Evolutionary conservation across 2,888 invertebrate genomes (phyloP).

Genomic region (Folsomia candida): DNA sequence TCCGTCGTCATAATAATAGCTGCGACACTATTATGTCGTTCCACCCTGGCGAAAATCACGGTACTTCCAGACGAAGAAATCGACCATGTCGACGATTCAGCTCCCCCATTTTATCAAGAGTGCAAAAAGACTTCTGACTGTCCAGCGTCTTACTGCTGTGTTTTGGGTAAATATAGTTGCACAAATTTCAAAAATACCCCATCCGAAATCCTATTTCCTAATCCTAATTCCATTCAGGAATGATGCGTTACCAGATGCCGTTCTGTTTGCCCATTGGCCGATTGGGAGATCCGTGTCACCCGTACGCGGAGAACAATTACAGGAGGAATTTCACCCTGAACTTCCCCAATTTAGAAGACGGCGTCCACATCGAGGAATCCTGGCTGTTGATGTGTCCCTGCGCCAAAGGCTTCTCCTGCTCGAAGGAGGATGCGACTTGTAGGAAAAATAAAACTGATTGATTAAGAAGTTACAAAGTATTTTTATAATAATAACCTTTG

Average conservation of each 20-base stretch:
- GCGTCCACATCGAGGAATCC: constrained; percentile 19
- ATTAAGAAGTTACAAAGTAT: not conserved
- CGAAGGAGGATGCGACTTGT: constrained; percentile 11
- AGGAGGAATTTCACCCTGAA: constrained; percentile 35
- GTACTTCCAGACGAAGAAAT: too few relatives aligned
- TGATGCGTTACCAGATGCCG: constrained; percentile 35
- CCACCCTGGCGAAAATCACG: too few relatives aligned
- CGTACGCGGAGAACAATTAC: constrained; percentile 13
- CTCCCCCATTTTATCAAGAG: constrained; percentile 16
- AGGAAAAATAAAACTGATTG: not conserved
- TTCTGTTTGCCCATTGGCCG: constrained; percentile 28
- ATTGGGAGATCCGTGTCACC: constrained; percentile 36
- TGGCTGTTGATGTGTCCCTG: constrained; percentile 37
- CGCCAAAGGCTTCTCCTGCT: constrained; percentile 14
- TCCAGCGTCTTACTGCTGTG: constrained; percentile 32
- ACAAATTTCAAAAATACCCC: not conserved
- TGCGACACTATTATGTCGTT: too few relatives aligned
- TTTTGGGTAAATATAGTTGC: constrained; percentile 26
- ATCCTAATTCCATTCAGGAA: constrained; percentile 27
- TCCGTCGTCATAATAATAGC: too few relatives aligned
- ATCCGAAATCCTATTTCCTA: too few relatives aligned
- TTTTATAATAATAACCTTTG: not conserved
- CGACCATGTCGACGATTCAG: too few relatives aligned
- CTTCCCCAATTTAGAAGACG: constrained; percentile 28
- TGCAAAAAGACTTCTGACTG: constrained; percentile 32